These are phyloP conservation scores for Sarotherodon lohbergeri DNA, from an alignment of 2,113 vertebrate species.

Conservation along the genomic window DNA sequence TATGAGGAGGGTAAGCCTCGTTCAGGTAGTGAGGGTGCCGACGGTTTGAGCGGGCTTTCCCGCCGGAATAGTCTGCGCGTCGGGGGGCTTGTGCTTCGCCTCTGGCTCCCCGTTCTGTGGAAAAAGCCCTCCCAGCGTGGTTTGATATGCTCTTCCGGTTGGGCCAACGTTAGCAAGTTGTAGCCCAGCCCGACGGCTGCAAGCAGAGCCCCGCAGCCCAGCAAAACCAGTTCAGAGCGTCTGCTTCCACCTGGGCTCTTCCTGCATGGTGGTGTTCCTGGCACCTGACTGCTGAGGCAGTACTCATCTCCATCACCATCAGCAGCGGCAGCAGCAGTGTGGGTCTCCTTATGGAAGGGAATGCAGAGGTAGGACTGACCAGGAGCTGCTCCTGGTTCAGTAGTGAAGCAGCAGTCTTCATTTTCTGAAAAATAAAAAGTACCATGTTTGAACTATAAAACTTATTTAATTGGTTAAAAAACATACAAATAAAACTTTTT, in stretches of 20 bases:
- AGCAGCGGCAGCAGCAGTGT: constrained; percentile 24
- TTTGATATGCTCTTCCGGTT: constrained; percentile 79
- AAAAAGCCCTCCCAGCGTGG: constrained; percentile 89
- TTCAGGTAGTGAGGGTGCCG: constrained; percentile 60
- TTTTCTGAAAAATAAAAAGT: constrained; percentile 75
- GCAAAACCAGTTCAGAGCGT: constrained; percentile 83
- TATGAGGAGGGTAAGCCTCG: constrained; percentile 71
- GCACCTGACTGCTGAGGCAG: constrained; percentile 73
- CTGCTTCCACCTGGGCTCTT: constrained; percentile 78
- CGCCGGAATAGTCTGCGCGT: constrained; percentile 86
- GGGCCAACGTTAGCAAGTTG: constrained; percentile 81
- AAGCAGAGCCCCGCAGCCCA: constrained; percentile 88
- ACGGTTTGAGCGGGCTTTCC: constrained; percentile 78
- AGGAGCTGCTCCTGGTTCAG: constrained; percentile 65
- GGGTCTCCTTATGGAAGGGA: constrained; percentile 84
- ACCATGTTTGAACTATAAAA: neutral
- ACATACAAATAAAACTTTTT: neutral
- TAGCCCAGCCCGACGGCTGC: constrained; percentile 90
- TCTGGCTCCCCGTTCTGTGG: constrained; percentile 80
- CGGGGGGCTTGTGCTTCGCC: constrained; percentile 82
- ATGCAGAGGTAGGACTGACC: constrained; percentile 93
- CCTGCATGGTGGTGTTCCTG: constrained; percentile 83
- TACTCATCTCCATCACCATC: constrained; percentile 79
- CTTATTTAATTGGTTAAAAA: neutral
- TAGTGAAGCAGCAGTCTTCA: constrained; percentile 80